Percentiles rank a stretch among this genome's conserved stretches.
Conservation (phyloP, 1,140 invertebrate genomes). For the Octopus sinensis region DNA sequence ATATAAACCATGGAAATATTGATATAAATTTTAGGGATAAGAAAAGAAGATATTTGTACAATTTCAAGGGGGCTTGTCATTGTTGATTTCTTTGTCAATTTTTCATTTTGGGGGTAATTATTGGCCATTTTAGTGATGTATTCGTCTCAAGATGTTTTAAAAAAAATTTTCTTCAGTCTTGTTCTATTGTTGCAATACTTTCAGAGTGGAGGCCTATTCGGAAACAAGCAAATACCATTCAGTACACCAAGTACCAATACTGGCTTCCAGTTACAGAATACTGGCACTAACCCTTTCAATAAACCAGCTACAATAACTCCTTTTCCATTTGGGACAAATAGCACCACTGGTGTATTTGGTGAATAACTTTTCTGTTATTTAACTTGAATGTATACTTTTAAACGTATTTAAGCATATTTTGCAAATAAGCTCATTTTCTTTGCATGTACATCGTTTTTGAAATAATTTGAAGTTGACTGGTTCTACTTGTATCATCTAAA, state of each 20-base stretch:
- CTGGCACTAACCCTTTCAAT: conserved; percentile 38
- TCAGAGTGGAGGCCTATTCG: conserved; percentile 43
- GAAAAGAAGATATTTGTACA: too few species aligned
- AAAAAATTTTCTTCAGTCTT: neutral
- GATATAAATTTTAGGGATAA: too few species aligned
- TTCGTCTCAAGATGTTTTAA: neutral
- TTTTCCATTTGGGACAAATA: conserved; percentile 61
- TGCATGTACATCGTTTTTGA: too few species aligned
- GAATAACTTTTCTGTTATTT: neutral
- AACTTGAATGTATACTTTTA: too few species aligned
- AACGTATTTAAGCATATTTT: too few species aligned
- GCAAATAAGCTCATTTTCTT: too few species aligned
- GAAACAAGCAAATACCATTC: conserved; percentile 60
- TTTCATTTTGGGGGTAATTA: neutral
- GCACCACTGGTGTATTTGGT: conserved; percentile 45
- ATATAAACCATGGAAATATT: too few species aligned
- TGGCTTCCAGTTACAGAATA: conserved; percentile 38
- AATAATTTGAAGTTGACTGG: too few species aligned
- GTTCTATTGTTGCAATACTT: neutral
- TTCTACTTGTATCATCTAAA: too few species aligned
- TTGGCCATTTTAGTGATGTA: neutral
- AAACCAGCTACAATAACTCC: conserved; percentile 46
- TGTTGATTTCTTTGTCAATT: neutral
- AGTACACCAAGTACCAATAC: conserved; percentile 56
- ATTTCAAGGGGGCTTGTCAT: neutral